Evolutionary conservation across 2,888 invertebrate species (phyloP), one percentile per base, ranked within the genome.

Genomic region (Bellardia pandia): DNA sequence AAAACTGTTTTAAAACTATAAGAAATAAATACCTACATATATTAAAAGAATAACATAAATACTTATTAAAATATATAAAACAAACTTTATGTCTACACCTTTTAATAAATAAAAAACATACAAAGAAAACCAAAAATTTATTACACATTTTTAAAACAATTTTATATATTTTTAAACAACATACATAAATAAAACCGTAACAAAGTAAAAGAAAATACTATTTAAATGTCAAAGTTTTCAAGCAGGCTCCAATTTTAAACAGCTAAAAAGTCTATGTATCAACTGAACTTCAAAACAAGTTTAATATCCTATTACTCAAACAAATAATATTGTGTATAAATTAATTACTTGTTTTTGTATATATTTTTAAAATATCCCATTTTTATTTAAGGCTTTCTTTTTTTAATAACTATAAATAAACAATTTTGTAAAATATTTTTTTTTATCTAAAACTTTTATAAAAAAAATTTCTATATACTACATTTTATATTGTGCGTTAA

Each of bases 1-100:
- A 81, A 84, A 80, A 84, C 86, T 86, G 56, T 81, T 86, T 88
- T 86, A 81, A 81, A 76, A 76, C n/a, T 13, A 72, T 58, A 64
- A 79, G 66, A 40, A 56, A 48, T 53, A 33, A 14, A 74, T 33
- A 30, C 40, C 72, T 45, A 51, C n/a, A 23, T 75, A 76, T 85
- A 42, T 66, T 68, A 64, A 60, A 75, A 83, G 2, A 77, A 53
- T 69, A 69, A 16, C 11, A n/a, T 37, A 53, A 77, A 56, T 77
- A 81, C 72, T 77, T 68, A 85, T 81, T 69, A 37, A 13, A 66
- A 51, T 48, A 51, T 53, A n/a, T 45, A 62, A 14, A 51, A 14
- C 64, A 68, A 71, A 8, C 6, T 45, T 23, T 76, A 86, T 82
- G 60, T 68, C 64, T 60, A 85, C 60, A 86, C 51, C 40, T 66